phyloP scores from a whole-genome alignment of 2,797 vertebrate genomes.

The Lophius americanus region DNA sequence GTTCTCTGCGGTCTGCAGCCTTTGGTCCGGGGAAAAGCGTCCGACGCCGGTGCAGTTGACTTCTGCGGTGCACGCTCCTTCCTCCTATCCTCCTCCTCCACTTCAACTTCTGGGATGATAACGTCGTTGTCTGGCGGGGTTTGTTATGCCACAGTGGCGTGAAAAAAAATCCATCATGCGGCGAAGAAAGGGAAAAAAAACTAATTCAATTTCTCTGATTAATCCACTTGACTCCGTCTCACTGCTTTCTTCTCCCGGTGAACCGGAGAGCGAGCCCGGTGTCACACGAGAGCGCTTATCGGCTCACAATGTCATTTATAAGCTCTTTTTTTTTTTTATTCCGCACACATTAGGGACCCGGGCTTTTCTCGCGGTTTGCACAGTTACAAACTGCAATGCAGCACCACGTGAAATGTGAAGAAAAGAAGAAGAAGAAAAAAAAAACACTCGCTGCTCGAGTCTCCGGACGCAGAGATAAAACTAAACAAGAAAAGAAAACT shows the following conservation, averaged over 20 bases:
- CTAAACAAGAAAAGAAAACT: background rate
- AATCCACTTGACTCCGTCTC: conserved; percentile 69
- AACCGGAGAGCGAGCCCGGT: conserved; percentile 43
- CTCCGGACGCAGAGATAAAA: conserved; percentile 51
- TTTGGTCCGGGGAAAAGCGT: conserved; percentile 66
- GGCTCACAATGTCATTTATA: conserved; percentile 58
- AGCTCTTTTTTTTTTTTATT: conserved; percentile 71
- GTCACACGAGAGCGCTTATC: conserved; percentile 44
- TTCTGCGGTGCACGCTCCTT: conserved; percentile 50
- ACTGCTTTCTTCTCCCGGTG: conserved; percentile 32
- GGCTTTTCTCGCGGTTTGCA: conserved; percentile 70
- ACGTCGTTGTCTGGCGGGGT: conserved; percentile 34
- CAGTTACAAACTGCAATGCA: conserved; percentile 87
- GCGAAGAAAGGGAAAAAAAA: conserved; percentile 40
- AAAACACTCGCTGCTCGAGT: conserved; percentile 53
- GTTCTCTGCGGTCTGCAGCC: conserved; percentile 65
- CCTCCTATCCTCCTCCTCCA: conserved; percentile 18
- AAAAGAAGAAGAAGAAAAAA: background rate
- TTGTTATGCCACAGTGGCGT: conserved; percentile 46
- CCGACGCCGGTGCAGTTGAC: conserved; percentile 61
- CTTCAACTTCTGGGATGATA: conserved; percentile 56
- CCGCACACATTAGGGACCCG: conserved; percentile 79
- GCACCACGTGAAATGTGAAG: conserved; percentile 78
- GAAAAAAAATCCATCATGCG: conserved; percentile 61
- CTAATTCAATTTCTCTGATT: conserved; percentile 63